Evolutionary conservation across 2,797 vertebrate genomes (phyloP).

Genomic region (Esox lucius): DNA sequence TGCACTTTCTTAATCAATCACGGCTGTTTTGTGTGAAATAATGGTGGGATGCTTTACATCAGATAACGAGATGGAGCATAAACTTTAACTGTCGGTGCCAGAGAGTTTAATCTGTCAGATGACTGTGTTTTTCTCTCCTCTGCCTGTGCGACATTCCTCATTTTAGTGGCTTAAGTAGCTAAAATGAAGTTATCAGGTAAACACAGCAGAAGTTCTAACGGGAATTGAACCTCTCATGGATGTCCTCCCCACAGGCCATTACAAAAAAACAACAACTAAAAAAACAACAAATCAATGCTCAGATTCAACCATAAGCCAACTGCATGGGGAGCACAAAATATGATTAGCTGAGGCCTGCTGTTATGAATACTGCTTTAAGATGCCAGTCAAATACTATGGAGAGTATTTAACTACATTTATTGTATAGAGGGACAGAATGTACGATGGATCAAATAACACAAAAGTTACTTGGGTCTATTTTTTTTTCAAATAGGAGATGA

Average conservation of each 20-base stretch:
- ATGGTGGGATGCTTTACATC: not conserved
- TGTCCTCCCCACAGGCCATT: constrained; percentile 8
- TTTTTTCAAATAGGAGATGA: not conserved
- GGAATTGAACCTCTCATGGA: not conserved
- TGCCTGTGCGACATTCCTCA: constrained; percentile 17
- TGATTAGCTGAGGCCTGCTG: not conserved
- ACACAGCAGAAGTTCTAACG: constrained; percentile 23
- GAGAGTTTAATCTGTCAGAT: constrained; percentile 23
- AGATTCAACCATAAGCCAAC: constrained; percentile 2
- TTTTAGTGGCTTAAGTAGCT: constrained; percentile 25
- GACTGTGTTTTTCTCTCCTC: not conserved
- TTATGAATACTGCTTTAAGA: not conserved
- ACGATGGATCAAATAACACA: not conserved
- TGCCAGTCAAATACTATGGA: not conserved
- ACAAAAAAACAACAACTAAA: constrained; percentile 9
- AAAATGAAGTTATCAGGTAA: constrained; percentile 30
- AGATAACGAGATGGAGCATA: not conserved
- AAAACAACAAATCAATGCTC: constrained; percentile 8
- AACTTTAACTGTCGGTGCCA: not conserved
- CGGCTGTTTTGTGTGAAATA: not conserved
- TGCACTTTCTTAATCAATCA: not conserved
- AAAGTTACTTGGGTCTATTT: not conserved
- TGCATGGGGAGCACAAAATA: not conserved
- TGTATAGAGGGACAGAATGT: not conserved
- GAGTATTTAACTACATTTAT: not conserved